Conservation (phyloP, 2,888 invertebrate genomes). For the Anticlea derivata region DNA sequence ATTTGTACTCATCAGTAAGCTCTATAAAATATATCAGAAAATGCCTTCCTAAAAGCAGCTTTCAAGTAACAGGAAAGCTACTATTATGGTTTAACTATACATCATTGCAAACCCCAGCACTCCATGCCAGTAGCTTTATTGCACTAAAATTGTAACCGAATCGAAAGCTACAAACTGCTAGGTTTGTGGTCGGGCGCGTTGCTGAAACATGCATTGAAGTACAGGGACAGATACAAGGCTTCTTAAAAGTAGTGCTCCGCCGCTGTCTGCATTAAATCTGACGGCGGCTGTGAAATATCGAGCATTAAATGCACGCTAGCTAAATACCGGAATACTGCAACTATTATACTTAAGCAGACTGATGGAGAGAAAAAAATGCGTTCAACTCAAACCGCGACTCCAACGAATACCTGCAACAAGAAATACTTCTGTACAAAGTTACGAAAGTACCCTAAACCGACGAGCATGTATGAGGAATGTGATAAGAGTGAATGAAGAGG, state of each 20-base stretch:
- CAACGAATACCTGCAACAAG: no score
- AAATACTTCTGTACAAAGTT: no score
- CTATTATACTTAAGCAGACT: neutral
- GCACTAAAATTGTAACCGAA: no score
- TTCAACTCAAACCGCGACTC: no score
- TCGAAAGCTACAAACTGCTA: no score
- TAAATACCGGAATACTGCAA: neutral
- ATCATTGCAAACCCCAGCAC: neutral
- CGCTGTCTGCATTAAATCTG: constrained; percentile 9
- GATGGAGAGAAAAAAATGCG: no score
- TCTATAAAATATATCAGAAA: constrained; percentile 1
- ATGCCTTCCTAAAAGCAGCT: constrained; percentile 10
- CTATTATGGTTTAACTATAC: constrained; percentile 6
- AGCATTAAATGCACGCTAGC: constrained; percentile 10
- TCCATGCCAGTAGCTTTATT: neutral
- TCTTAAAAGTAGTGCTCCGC: constrained; percentile 9
- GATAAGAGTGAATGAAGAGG: no score
- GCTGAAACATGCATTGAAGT: neutral
- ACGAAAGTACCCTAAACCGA: no score
- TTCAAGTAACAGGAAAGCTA: constrained; percentile 6
- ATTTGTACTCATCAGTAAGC: neutral
- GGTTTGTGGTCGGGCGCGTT: no score
- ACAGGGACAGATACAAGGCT: neutral
- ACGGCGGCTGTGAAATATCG: constrained; percentile 15
- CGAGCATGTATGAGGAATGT: no score